Conservation (phyloP, 2,797 vertebrate species). For the Yasuhikotakia modesta region DNA sequence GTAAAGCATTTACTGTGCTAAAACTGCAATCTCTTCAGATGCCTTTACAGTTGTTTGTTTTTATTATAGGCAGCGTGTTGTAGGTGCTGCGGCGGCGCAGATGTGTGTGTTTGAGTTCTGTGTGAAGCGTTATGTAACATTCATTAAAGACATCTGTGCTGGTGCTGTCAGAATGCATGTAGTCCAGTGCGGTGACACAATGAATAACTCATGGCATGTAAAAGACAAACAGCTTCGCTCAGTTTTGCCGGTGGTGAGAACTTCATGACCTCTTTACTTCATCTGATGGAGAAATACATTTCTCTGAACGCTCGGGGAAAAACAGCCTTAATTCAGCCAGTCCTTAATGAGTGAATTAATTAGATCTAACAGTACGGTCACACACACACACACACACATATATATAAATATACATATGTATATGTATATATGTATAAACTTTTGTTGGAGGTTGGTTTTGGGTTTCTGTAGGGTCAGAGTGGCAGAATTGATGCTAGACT, state of each 20-base stretch:
- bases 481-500: too few relatives aligned
- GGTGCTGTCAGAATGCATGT: background rate
- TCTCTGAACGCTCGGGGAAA: slow-evolving; percentile 14
- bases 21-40: too few relatives aligned
- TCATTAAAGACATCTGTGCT: background rate
- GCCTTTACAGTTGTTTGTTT: background rate
- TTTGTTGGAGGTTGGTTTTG: too few relatives aligned
- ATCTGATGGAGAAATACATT: background rate
- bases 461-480: too few relatives aligned
- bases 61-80: background rate
- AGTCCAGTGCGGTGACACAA: background rate
- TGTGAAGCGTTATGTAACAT: background rate
- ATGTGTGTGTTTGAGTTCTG: too few relatives aligned
- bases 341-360: slow-evolving; percentile 38
- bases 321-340: background rate
- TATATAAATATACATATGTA: too few relatives aligned
- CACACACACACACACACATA: background rate
- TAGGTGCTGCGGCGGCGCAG: too few relatives aligned
- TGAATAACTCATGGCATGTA: slow-evolving; percentile 32
- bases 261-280: background rate
- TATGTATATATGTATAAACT: too few relatives aligned
- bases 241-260: slow-evolving; percentile 8
- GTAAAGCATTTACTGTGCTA: too few relatives aligned
- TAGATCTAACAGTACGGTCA: background rate
- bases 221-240: background rate